Percentiles rank a stretch among this genome's conserved stretches.
phyloP scores from a whole-genome alignment of 2,888 invertebrate genomes.

The Athalia rosae region DNA sequence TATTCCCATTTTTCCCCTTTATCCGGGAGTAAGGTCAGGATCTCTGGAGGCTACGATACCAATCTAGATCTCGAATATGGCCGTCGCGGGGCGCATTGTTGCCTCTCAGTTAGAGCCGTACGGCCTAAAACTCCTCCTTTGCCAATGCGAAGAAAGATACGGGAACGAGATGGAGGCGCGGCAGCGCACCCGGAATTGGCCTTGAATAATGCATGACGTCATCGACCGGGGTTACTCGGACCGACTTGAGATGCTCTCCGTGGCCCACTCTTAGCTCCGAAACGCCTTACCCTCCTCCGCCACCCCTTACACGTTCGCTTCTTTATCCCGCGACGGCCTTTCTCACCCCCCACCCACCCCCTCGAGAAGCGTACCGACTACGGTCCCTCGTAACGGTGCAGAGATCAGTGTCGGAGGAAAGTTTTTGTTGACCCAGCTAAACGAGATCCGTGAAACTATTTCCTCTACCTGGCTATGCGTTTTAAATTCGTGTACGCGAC shows the following conservation, averaged over 20 bases:
- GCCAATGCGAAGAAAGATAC: slow-evolving; percentile 29
- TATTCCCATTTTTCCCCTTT: not conserved
- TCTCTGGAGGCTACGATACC: slow-evolving; percentile 32
- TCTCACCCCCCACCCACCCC: slow-evolving; percentile 20
- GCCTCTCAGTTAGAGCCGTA: not conserved
- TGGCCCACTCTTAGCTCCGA: slow-evolving; percentile 25
- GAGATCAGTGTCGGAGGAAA: slow-evolving; percentile 36
- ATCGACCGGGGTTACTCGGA: slow-evolving; percentile 47
- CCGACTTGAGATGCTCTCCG: slow-evolving; percentile 43
- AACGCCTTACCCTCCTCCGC: slow-evolving; percentile 15
- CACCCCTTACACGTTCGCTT: slow-evolving; percentile 2
- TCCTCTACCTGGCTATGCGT: not conserved
- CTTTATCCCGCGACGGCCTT: not conserved
- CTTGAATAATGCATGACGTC: slow-evolving; percentile 49
- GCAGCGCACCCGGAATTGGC: slow-evolving; percentile 40
- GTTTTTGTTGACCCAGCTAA: slow-evolving; percentile 41
- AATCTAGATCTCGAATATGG: slow-evolving; percentile 38
- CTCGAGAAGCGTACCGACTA: not conserved
- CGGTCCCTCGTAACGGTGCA: slow-evolving; percentile 32
- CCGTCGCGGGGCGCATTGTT: slow-evolving; percentile 19
- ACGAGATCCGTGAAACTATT: slow-evolving; percentile 39
- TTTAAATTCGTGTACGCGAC: slow-evolving; percentile 20
- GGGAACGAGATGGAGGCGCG: slow-evolving; percentile 35
- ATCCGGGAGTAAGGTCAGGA: slow-evolving; percentile 15
- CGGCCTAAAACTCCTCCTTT: slow-evolving; percentile 26